Conservation (phyloP, 2,888 invertebrate genomes). For the Temnothorax ravouxi region DNA sequence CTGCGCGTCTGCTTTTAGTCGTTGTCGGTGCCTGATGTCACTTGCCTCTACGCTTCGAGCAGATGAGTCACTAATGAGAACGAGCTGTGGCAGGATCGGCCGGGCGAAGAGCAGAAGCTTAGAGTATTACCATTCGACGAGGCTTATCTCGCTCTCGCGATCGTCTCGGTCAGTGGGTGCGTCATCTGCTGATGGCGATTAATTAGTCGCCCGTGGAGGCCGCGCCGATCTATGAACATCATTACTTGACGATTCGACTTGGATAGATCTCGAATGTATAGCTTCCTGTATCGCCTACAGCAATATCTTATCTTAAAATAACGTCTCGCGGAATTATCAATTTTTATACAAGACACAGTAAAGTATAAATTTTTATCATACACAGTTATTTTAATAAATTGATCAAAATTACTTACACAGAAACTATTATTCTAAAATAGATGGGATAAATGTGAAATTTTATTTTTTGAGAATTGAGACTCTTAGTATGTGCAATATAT, state of each 20-base stretch:
- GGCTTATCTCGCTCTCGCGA: slow-evolving; percentile 71
- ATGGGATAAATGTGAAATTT: background rate
- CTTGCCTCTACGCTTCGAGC: slow-evolving; percentile 56
- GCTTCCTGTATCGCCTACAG: slow-evolving; percentile 41
- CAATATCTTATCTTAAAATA: background rate
- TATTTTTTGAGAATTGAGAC: background rate
- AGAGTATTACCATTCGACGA: slow-evolving; percentile 54
- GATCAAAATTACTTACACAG: background rate
- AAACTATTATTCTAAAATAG: background rate
- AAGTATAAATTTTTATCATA: background rate
- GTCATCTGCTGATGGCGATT: slow-evolving; percentile 77
- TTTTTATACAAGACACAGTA: background rate
- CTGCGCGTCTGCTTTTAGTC: slow-evolving; percentile 36
- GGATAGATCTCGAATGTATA: slow-evolving; percentile 54
- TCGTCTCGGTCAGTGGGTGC: slow-evolving; percentile 70
- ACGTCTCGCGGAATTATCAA: background rate
- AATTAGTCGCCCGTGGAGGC: slow-evolving; percentile 69
- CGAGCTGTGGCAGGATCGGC: slow-evolving; percentile 61
- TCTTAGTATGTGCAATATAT: background rate
- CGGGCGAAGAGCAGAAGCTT: slow-evolving; percentile 44
- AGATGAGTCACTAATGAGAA: slow-evolving; percentile 79
- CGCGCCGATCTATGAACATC: slow-evolving; percentile 49
- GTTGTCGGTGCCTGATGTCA: slow-evolving; percentile 55
- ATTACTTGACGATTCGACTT: slow-evolving; percentile 59
- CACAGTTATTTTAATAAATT: background rate